Percentiles rank a stretch among this genome's conserved stretches.
These are phyloP conservation scores for Thrips palmi DNA, from an alignment of 1,140 invertebrate genomes.

Conservation along the genomic window DNA sequence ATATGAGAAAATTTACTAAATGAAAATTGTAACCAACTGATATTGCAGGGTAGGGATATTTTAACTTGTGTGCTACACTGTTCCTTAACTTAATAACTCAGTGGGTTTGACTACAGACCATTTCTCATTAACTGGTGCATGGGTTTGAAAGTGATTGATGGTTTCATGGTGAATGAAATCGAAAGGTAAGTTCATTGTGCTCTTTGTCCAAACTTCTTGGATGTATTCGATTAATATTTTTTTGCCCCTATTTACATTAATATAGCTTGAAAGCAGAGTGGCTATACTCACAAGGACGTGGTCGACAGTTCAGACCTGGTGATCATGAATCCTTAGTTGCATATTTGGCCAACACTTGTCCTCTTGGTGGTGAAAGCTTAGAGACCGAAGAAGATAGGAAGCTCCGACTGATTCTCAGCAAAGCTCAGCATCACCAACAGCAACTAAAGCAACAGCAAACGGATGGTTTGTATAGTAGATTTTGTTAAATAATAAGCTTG, in stretches of 20 bases:
- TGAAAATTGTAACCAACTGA: too few relatives aligned
- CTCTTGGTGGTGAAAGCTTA: constrained; percentile 42
- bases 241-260: constrained; percentile 7
- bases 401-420: constrained; percentile 61
- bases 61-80: constrained; percentile 6
- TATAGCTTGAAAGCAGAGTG: constrained; percentile 81
- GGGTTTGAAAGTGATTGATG: constrained; percentile 71
- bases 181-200: constrained; percentile 48
- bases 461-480: too few relatives aligned
- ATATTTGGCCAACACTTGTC: constrained; percentile 61
- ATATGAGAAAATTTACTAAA: neutral
- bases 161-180: constrained; percentile 69
- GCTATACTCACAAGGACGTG: constrained; percentile 82
- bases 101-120: constrained; percentile 78
- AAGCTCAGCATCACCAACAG: constrained; percentile 77
- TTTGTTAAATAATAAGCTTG: too few relatives aligned
- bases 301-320: constrained; percentile 66
- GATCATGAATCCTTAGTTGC: constrained; percentile 65
- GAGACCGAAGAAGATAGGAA: constrained; percentile 75
- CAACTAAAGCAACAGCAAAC: constrained; percentile 33
- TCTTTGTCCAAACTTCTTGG: neutral
- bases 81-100: constrained; percentile 24
- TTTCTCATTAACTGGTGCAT: constrained; percentile 87
- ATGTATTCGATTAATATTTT: constrained; percentile 9
- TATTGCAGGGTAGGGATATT: too few relatives aligned